Evolutionary conservation across 2,113 vertebrate species (phyloP), one percentile per base, ranked within the genome.

Genomic region (Rhinolophus sinicus): DNA sequence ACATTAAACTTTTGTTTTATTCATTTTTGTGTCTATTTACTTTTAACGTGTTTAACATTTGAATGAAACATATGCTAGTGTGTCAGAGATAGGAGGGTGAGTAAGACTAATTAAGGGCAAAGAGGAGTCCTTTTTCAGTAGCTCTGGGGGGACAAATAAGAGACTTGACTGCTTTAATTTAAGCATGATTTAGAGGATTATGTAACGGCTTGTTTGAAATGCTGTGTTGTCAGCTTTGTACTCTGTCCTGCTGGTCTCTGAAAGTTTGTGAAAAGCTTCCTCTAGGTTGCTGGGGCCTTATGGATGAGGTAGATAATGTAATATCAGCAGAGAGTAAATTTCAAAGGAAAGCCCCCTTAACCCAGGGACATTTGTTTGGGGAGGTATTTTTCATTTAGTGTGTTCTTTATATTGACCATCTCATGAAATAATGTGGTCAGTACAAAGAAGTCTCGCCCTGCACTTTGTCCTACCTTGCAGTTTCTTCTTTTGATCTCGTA

Each of bases 31-130:
- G 26, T 54, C 15, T 81, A 5, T 94, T 52, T 62, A 81, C 52
- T 84, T 75, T 83, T 67, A 86, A 97, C 69, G 22, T 75, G 93
- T 67, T 96, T 67, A 90, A 92, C 50, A 58, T 88, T 84, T 64
- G 54, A 75, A 65, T 69, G 73, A 90, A 94, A 72, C 18, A 70
- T 84, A 69, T 9, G 6, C 3, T 64, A 11, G 28, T 22, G 24
- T 88, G 65, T 77, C 70, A 62, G 40, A 65, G 47, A 62, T 60
- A n/a, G 52, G 26, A 94, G 47, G 56, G 35, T 72, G 75, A 56
- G 35, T 50, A 62, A 73, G 21, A n/a, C 38, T 90, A 78, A 64
- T 75, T 73, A 94, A 82, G 26, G 58, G 58, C 2, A 52, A 56
- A 72, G 64, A 69, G 35, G n/a, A 10, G 26, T 78, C 13, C 18